A percentile compares a stretch with the other conserved stretches of the same genome.
Evolutionary conservation across 2,888 invertebrate genomes (phyloP).

Genomic region (Scaptomyza tumidula): DNA sequence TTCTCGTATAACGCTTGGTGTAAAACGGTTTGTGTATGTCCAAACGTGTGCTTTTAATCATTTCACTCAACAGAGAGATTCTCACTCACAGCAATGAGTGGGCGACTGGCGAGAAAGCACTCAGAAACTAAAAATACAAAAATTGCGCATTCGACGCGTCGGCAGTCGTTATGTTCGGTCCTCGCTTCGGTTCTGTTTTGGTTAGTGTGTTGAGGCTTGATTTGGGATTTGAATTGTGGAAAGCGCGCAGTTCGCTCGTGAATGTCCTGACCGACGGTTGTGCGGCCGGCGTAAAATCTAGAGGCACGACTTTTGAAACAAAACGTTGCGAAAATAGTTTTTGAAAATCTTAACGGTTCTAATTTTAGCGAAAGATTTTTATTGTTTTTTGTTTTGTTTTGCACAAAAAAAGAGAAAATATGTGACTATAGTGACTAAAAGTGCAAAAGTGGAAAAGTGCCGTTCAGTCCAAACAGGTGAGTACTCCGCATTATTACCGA

Average conservation of each 20-base stretch:
- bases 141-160: conserved; percentile 46
- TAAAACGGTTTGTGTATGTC: conserved; percentile 4
- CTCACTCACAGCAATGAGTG: conserved; percentile 40
- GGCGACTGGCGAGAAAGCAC: conserved; percentile 22
- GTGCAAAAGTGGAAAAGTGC: no score
- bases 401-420: no score
- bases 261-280: conserved; percentile 74
- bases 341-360: conserved; percentile 17
- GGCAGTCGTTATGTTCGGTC: conserved; percentile 26
- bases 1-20: neutral
- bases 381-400: conserved; percentile 41
- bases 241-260: conserved; percentile 71
- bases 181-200: conserved; percentile 52
- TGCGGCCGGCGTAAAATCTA: conserved; percentile 44
- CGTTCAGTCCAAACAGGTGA: conserved; percentile 40
- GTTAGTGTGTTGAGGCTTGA: conserved; percentile 33
- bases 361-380: conserved; percentile 16
- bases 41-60: neutral
- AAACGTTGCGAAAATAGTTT: conserved; percentile 41
- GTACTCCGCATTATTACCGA: conserved; percentile 36
- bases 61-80: neutral
- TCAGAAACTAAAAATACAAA: conserved; percentile 21
- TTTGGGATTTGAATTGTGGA: conserved; percentile 46
- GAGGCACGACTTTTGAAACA: neutral
- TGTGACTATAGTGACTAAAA: no score